Percentiles rank a stretch among this genome's conserved stretches.
Evolutionary conservation across 2,797 vertebrate genomes (phyloP).

Genomic region (Astyanax mexicanus): DNA sequence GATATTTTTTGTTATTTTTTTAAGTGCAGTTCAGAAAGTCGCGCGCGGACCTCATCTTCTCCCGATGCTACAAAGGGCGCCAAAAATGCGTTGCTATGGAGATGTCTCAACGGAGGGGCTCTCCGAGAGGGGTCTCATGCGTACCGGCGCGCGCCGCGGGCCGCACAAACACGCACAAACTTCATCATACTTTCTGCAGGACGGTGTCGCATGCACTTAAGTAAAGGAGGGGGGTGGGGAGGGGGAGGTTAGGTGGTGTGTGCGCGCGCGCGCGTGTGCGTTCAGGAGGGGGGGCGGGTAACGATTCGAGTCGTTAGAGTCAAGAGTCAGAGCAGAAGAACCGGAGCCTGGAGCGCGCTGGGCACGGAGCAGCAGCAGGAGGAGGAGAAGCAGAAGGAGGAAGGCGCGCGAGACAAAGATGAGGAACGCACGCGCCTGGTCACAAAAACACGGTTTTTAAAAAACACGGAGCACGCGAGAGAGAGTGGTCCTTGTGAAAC

Average conservation of each 20-base stretch:
- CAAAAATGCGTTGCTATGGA: conserved; percentile 52
- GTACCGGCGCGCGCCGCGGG: neutral
- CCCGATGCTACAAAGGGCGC: conserved; percentile 18
- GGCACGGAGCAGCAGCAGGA: conserved; percentile 11
- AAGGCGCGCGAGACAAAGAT: no score
- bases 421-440: neutral
- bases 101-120: neutral
- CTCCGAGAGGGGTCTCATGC: neutral
- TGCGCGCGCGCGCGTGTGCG: no score
- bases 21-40: conserved; percentile 77
- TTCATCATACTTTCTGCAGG: conserved; percentile 9
- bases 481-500: neutral
- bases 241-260: neutral
- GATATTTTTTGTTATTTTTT: no score
- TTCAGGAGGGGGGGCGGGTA: no score
- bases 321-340: neutral
- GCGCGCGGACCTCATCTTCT: conserved; percentile 69
- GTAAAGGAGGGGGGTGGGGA: neutral
- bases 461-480: conserved; percentile 53
- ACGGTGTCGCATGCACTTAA: neutral
- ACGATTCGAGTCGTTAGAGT: no score
- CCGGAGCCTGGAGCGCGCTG: neutral
- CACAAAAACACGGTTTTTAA: conserved; percentile 22
- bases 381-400: no score
- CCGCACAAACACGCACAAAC: neutral